Conservation (phyloP, 2,113 vertebrate species). For the Ceratotherium simum region DNA sequence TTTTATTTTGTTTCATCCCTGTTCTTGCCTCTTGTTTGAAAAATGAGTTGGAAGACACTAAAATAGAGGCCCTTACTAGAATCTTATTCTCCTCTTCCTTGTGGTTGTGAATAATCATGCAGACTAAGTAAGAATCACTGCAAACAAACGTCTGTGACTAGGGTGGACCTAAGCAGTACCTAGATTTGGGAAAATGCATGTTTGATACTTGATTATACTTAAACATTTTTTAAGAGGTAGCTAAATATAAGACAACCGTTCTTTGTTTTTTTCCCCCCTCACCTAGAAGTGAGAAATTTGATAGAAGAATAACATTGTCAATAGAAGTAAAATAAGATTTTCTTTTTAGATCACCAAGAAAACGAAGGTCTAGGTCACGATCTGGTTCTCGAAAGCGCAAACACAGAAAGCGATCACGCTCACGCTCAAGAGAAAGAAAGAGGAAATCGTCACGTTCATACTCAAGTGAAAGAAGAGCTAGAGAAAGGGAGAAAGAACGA, state of each 20-base stretch:
- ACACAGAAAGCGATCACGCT: constrained; percentile 96
- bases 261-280: not conserved
- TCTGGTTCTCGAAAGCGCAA: constrained; percentile 98
- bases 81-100: not conserved
- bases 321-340: constrained; percentile 53
- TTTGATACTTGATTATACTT: constrained; percentile 31
- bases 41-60: not conserved
- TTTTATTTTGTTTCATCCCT: constrained; percentile 19
- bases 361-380: constrained; percentile 95
- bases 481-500: constrained; percentile 96
- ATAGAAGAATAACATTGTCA: not conserved
- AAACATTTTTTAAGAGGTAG: not conserved
- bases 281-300: not conserved
- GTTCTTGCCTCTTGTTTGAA: not conserved
- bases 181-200: not conserved
- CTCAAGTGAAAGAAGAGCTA: constrained; percentile 95
- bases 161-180: not conserved
- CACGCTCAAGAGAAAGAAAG: constrained; percentile 96
- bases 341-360: constrained; percentile 94
- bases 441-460: constrained; percentile 97
- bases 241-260: not conserved
- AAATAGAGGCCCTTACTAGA: not conserved
- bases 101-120: not conserved
- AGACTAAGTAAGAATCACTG: not conserved
- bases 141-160: not conserved